A percentile compares a stretch with the other conserved stretches of the same genome.
Evolutionary conservation across 2,888 invertebrate genomes (phyloP).

Genomic region (Deilephila porcellus): DNA sequence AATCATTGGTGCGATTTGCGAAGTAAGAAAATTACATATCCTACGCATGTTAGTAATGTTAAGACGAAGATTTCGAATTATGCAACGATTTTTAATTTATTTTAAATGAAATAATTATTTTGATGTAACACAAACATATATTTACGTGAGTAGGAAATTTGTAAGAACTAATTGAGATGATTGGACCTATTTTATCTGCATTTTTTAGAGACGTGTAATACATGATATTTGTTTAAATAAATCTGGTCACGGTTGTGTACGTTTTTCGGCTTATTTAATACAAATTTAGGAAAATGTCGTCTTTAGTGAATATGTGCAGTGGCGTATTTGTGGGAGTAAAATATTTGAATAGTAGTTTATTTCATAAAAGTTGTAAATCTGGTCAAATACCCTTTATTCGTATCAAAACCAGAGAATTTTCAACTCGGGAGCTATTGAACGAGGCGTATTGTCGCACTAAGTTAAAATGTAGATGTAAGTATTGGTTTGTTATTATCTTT

Average conservation of each 20-base stretch:
- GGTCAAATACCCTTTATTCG: constrained; percentile 3
- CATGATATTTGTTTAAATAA: not conserved
- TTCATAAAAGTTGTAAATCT: constrained; percentile 48
- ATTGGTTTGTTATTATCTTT: constrained; percentile 12
- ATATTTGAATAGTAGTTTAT: constrained; percentile 56
- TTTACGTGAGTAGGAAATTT: not conserved
- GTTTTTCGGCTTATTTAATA: not conserved
- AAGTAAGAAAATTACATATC: constrained; percentile 5
- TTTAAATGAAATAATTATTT: constrained; percentile 21
- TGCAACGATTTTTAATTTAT: constrained; percentile 47
- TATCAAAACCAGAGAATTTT: constrained; percentile 53
- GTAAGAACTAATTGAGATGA: not conserved
- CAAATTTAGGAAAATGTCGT: constrained; percentile 44
- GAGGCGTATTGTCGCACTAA: constrained; percentile 88
- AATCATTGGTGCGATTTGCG: not conserved
- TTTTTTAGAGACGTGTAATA: not conserved
- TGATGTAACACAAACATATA: not conserved
- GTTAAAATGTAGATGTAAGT: constrained; percentile 90
- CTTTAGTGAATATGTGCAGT: constrained; percentile 53
- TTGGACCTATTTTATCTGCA: not conserved
- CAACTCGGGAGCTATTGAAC: constrained; percentile 76
- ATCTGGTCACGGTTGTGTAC: not conserved
- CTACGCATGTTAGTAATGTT: constrained; percentile 30
- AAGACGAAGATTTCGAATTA: constrained; percentile 43
- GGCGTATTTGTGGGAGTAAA: constrained; percentile 52